Conservation (phyloP, 1,140 invertebrate species). For the Lineus longissimus region DNA sequence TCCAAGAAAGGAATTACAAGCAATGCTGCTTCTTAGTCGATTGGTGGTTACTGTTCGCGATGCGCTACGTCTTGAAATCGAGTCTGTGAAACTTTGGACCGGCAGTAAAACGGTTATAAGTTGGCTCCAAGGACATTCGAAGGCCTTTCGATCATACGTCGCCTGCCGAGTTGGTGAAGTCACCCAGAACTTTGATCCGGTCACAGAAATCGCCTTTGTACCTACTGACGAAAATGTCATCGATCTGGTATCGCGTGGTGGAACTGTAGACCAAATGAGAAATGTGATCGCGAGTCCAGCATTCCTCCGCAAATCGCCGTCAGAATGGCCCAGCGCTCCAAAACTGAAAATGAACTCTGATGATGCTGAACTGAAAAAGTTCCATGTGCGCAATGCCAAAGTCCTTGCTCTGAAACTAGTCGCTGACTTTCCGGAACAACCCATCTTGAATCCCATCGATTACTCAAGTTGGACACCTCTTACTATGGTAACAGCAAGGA, state of each 20-base stretch:
- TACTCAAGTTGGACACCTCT: neutral
- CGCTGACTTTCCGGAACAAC: neutral
- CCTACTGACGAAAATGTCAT: neutral
- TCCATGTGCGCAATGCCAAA: slow-evolving; percentile 2
- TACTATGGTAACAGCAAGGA: neutral
- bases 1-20: neutral
- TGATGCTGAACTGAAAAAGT: slow-evolving; percentile 8
- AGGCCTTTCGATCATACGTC: slow-evolving; percentile 4
- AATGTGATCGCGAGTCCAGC: neutral
- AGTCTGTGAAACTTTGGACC: neutral
- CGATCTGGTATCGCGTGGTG: slow-evolving; percentile 1
- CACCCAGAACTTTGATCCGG: neutral
- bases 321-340: neutral
- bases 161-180: neutral
- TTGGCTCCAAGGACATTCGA: neutral
- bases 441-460: neutral
- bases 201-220: neutral
- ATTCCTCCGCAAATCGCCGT: neutral
- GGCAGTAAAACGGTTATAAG: neutral
- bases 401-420: neutral
- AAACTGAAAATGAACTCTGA: neutral
- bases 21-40: neutral
- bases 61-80: neutral
- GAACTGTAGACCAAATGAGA: neutral
- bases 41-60: neutral